phyloP scores from a whole-genome alignment of 2,888 invertebrate species.

The Apodemia mormo region DNA sequence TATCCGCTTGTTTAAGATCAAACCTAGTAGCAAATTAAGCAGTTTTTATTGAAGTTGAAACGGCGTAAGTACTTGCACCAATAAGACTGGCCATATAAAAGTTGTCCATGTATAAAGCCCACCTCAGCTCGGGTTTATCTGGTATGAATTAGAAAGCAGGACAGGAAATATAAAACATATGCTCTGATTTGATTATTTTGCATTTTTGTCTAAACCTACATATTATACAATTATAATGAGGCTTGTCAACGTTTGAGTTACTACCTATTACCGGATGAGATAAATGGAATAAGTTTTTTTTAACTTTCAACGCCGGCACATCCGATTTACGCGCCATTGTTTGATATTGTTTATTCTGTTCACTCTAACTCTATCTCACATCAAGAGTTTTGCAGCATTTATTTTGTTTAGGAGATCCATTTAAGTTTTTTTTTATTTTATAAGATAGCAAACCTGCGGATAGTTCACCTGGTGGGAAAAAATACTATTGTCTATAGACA shows the following conservation, averaged over 20 bases:
- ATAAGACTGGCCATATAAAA: slow-evolving; percentile 1
- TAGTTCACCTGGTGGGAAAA: too few species aligned
- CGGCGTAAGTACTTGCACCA: not conserved
- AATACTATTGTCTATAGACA: too few species aligned
- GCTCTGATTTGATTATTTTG: slow-evolving; percentile 9
- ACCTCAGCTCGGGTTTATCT: not conserved
- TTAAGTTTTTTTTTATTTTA: too few species aligned
- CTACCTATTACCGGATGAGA: too few species aligned
- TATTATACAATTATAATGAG: not conserved
- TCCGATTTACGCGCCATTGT: too few species aligned
- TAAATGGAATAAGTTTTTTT: too few species aligned
- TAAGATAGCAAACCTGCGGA: too few species aligned
- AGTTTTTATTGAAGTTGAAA: not conserved
- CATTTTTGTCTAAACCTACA: not conserved
- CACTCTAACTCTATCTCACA: too few species aligned
- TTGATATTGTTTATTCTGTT: too few species aligned
- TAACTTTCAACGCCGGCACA: too few species aligned
- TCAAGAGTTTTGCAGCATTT: too few species aligned
- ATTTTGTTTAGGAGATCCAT: too few species aligned
- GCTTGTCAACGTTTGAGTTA: not conserved
- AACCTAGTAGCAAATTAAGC: not conserved
- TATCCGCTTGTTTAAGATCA: not conserved
- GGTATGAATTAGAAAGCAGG: slow-evolving; percentile 8
- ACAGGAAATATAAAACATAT: slow-evolving; percentile 2
- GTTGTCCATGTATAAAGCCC: not conserved